Evolutionary conservation across 2,113 vertebrate genomes (phyloP).

Genomic region (Ranitomeya variabilis): DNA sequence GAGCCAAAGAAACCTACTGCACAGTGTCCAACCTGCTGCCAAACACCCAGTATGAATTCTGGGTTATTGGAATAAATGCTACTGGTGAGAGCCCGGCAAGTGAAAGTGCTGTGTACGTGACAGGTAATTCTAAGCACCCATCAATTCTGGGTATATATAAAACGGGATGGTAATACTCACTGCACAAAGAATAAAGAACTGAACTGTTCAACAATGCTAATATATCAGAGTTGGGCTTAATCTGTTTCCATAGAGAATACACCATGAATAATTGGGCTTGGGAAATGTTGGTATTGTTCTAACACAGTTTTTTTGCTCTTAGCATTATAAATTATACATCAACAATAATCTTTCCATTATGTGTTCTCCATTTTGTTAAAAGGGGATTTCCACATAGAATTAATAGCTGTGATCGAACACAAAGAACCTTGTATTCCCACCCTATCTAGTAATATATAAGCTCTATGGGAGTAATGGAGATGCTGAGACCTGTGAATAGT

Average conservation of each 20-base stretch:
- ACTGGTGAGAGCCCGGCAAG: conserved; percentile 87
- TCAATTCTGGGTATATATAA: not conserved
- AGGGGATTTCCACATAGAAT: not conserved
- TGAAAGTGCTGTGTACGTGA: conserved; percentile 86
- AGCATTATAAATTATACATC: not conserved
- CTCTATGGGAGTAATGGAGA: not conserved
- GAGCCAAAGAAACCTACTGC: conserved; percentile 90
- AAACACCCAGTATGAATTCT: conserved; percentile 92
- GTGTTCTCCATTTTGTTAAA: not conserved
- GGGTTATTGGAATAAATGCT: conserved; percentile 89
- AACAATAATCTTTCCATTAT: not conserved
- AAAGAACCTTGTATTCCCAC: not conserved
- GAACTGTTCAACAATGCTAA: not conserved
- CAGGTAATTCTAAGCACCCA: conserved; percentile 74
- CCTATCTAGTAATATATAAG: not conserved
- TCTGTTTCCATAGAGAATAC: not conserved
- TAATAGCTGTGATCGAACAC: not conserved
- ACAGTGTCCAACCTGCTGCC: conserved; percentile 81
- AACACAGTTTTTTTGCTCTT: not conserved
- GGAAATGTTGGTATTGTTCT: not conserved
- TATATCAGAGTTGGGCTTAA: not conserved
- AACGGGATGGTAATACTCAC: not conserved
- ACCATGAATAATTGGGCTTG: not conserved
- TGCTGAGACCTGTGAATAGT: not conserved
- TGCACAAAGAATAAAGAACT: not conserved